Base-by-base conservation (phyloP, 1,140 invertebrate species). In the Rhynchophorus ferrugineus region DNA sequence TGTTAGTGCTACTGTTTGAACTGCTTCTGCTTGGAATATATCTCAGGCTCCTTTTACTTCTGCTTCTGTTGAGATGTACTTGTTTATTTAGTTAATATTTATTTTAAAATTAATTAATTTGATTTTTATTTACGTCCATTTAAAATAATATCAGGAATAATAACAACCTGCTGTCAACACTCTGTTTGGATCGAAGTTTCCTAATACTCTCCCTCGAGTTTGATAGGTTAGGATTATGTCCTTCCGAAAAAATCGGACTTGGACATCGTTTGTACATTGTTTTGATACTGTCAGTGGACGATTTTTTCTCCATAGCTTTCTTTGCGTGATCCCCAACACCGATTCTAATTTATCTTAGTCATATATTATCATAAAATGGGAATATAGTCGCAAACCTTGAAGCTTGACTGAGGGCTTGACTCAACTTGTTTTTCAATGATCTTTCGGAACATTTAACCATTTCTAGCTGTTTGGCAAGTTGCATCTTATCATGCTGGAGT, bases 401-500 rank as follows among this genome's bases (percentile, higher is more conserved):
- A 11, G 42, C 18, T 18, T 56, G 39, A 52, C 41, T 52, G 20
- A 42, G 43, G 1, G 34, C 38, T 39, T 44, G 54, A 19, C 43
- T 54, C 24, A 62, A 41, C 48, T 56, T 57, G 3, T 38, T n/a
- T 17, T 56, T 59, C 20, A 63, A 45, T 14, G 44, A 44, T 44
- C 36, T 62, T 50, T 64, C 60, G 3, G 58, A 59, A 16, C 11
- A 34, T 42, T 54, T 62, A 1, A 49, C 18, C 24, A 47, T 56
- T 35, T 61, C 59, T 35, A 66, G 35, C 43, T 66, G 56, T 33
- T 51, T 59, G 0, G 33, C 20, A 6, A 66, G 43, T 8, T 50
- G 34, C 13, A 59, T 22, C 47, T 73, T 73, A 41, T 74, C 72
- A 3, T 61, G 59, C 38, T 62, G 62, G n/a, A 74, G 48, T 49